phyloP scores from a whole-genome alignment of 2,113 vertebrate genomes.

The Corydoras sp. region DNA sequence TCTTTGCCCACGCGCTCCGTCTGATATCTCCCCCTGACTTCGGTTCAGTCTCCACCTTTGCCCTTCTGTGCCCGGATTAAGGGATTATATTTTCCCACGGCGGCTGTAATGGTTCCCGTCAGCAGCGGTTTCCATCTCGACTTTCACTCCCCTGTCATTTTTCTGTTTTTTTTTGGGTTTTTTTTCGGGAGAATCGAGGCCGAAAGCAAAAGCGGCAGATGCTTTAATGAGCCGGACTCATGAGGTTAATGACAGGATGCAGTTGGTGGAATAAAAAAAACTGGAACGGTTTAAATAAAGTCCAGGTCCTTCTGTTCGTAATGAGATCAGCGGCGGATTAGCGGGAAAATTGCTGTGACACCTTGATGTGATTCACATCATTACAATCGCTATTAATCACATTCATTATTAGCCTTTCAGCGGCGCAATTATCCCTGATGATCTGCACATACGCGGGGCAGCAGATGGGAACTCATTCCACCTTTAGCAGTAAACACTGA shows the following conservation, averaged over 20 bases:
- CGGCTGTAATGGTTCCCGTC: too few species aligned
- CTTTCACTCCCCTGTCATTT: too few species aligned
- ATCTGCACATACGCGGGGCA: neutral
- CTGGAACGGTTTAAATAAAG: neutral
- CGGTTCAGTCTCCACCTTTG: neutral
- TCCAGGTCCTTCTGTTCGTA: constrained; percentile 19
- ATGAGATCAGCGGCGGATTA: constrained; percentile 33
- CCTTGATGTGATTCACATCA: constrained; percentile 35
- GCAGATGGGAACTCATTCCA: neutral
- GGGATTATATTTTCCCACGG: too few species aligned
- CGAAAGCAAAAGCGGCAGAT: too few species aligned
- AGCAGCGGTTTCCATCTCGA: too few species aligned
- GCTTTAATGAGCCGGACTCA: too few species aligned
- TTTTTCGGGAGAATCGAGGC: too few species aligned
- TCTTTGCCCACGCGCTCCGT: constrained; percentile 11
- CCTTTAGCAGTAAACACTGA: neutral
- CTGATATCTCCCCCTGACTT: constrained; percentile 1
- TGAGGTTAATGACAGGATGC: too few species aligned
- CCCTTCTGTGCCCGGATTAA: neutral
- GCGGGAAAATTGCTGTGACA: constrained; percentile 29
- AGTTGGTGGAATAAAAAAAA: neutral
- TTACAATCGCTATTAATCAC: constrained; percentile 45
- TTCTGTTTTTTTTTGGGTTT: too few species aligned
- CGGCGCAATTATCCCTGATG: neutral
- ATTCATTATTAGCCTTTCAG: constrained; percentile 9